A percentile compares a stretch with the other conserved stretches of the same genome.
These are phyloP conservation scores for Scophthalmus maximus DNA, from an alignment of 2,113 vertebrate genomes.

Conservation along the genomic window DNA sequence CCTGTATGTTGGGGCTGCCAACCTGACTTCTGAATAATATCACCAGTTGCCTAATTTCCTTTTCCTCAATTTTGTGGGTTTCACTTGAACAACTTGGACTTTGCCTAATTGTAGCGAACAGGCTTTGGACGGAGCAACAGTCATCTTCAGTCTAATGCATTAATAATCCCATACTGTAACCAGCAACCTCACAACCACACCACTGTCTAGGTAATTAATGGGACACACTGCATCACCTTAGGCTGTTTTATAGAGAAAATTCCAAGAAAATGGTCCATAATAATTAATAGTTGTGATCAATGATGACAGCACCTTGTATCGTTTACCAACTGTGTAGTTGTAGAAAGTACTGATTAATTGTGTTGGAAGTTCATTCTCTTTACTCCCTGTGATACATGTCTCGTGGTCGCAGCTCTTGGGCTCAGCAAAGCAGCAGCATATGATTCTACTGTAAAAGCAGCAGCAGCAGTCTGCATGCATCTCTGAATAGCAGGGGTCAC, in stretches of 20 bases:
- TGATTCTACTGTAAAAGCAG: conserved; percentile 21
- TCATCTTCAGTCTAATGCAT: too few relatives aligned
- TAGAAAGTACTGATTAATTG: background rate
- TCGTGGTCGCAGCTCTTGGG: conserved; percentile 8
- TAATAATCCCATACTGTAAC: background rate
- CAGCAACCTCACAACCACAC: background rate
- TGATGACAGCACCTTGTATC: background rate
- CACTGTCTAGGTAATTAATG: background rate
- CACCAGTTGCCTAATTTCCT: too few relatives aligned
- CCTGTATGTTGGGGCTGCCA: too few relatives aligned
- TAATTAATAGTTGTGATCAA: background rate
- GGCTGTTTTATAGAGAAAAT: background rate
- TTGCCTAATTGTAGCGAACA: too few relatives aligned
- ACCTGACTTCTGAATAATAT: too few relatives aligned
- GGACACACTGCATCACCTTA: background rate
- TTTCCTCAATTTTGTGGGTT: too few relatives aligned
- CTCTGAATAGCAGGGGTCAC: conserved; percentile 43
- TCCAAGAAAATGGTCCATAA: background rate
- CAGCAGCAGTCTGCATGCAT: conserved; percentile 25
- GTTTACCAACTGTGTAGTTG: background rate
- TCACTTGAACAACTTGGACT: too few relatives aligned
- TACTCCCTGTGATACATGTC: background rate
- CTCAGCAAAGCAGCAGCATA: conserved; percentile 23
- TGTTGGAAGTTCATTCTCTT: background rate
- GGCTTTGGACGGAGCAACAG: too few relatives aligned